Conservation (phyloP, 2,888 invertebrate species). For the Mesodorylaimus sp. region DNA sequence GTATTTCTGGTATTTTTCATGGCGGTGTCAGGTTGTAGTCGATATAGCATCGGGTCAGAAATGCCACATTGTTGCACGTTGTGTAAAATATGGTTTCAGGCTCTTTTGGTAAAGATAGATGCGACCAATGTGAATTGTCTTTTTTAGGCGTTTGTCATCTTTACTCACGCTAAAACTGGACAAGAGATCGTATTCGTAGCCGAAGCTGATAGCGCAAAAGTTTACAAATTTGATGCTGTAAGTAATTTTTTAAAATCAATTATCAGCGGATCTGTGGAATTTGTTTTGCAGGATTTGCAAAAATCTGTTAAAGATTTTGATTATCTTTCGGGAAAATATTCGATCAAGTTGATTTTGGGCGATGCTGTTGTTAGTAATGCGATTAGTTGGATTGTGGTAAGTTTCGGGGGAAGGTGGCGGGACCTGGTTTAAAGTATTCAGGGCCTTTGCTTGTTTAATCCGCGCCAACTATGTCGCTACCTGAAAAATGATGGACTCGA, state of each 20-base stretch:
- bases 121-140: constrained; percentile 32
- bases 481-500: no score
- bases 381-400: constrained; percentile 59
- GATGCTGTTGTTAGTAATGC: constrained; percentile 77
- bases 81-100: no score
- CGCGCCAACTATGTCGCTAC: no score
- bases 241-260: constrained; percentile 20
- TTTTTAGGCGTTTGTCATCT: constrained; percentile 68
- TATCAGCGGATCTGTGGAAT: no score
- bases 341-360: constrained; percentile 65
- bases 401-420: constrained; percentile 14
- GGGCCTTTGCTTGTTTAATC: no score
- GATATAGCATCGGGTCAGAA: no score
- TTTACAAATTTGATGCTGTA: constrained; percentile 76
- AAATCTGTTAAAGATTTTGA: constrained; percentile 58
- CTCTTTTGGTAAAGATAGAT: not conserved
- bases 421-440: not conserved
- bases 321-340: constrained; percentile 55
- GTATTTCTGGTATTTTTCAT: no score
- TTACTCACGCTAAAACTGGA: constrained; percentile 45
- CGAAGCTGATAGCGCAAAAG: constrained; percentile 42
- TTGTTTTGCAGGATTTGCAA: constrained; percentile 45
- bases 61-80: no score
- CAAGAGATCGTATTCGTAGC: constrained; percentile 82
- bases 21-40: no score